Percentiles rank a stretch among this genome's conserved stretches.
Conservation (phyloP, 2,888 invertebrate species). For the Drosophila recens region DNA sequence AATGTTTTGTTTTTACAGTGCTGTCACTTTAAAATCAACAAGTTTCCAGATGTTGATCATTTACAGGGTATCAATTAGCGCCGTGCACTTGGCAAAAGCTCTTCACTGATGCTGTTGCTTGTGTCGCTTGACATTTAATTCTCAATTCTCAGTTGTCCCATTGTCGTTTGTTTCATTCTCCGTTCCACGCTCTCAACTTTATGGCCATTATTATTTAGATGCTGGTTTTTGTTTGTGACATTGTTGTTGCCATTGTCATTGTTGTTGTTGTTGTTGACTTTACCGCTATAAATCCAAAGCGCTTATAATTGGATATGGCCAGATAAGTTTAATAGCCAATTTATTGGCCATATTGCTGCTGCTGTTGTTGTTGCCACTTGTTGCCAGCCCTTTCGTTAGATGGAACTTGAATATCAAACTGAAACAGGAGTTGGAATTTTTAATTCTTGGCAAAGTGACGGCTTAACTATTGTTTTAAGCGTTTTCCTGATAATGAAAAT, state of each 20-base stretch:
- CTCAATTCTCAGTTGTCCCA: slow-evolving; percentile 23
- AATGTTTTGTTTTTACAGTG: background rate
- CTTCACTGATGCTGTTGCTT: background rate
- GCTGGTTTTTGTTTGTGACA: slow-evolving; percentile 18
- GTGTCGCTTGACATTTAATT: slow-evolving; percentile 12
- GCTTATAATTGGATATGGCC: slow-evolving; percentile 60
- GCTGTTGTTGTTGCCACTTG: slow-evolving; percentile 34
- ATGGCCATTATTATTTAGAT: slow-evolving; percentile 46
- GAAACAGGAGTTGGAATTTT: slow-evolving; percentile 2
- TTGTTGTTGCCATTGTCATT: slow-evolving; percentile 15
- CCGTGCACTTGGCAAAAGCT: background rate
- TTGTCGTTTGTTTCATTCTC: slow-evolving; percentile 21
- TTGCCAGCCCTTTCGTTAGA: slow-evolving; percentile 27
- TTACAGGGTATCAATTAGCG: slow-evolving; percentile 1
- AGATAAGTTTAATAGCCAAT: slow-evolving; percentile 62
- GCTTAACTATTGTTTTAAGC: background rate
- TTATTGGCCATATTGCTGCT: slow-evolving; percentile 27
- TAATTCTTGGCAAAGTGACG: background rate
- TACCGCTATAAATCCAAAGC: slow-evolving; percentile 47
- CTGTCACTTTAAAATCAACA: background rate
- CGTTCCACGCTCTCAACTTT: slow-evolving; percentile 31
- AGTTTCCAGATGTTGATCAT: background rate
- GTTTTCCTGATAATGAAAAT: background rate
- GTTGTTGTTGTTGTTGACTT: slow-evolving; percentile 19
- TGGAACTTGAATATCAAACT: background rate